Evolutionary conservation across 1,140 invertebrate species (phyloP).

Genomic region (Physella acuta): DNA sequence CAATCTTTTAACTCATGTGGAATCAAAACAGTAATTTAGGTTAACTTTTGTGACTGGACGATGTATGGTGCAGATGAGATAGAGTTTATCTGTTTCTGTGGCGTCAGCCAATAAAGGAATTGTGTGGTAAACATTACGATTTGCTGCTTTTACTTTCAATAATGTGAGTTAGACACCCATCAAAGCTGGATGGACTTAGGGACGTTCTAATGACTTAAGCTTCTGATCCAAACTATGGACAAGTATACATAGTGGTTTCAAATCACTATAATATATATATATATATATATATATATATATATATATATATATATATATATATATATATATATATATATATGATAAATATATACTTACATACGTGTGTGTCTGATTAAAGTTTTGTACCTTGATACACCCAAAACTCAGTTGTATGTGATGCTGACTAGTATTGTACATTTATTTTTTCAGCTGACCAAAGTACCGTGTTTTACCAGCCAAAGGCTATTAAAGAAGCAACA

Average conservation of each 20-base stretch:
- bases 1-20: not conserved
- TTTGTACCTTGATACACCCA: too few relatives aligned
- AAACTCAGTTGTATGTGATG: too few relatives aligned
- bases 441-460: conserved; percentile 1
- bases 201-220: too few relatives aligned
- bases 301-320: not conserved
- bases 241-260: too few relatives aligned
- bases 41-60: not conserved
- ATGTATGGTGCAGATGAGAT: not conserved
- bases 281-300: not conserved
- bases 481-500: not conserved
- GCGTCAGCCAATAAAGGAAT: too few relatives aligned
- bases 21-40: not conserved
- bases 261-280: not conserved
- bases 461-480: not conserved
- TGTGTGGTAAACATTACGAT: too few relatives aligned
- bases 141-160: too few relatives aligned
- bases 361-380: too few relatives aligned
- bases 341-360: too few relatives aligned
- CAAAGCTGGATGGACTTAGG: too few relatives aligned
- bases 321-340: not conserved
- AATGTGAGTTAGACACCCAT: too few relatives aligned
- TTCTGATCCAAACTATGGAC: too few relatives aligned
- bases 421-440: not conserved
- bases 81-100: not conserved